Percentiles rank a stretch among this genome's conserved stretches.
Evolutionary conservation across 2,113 vertebrate species (phyloP).

Genomic region (Pteruthius melanotis): DNA sequence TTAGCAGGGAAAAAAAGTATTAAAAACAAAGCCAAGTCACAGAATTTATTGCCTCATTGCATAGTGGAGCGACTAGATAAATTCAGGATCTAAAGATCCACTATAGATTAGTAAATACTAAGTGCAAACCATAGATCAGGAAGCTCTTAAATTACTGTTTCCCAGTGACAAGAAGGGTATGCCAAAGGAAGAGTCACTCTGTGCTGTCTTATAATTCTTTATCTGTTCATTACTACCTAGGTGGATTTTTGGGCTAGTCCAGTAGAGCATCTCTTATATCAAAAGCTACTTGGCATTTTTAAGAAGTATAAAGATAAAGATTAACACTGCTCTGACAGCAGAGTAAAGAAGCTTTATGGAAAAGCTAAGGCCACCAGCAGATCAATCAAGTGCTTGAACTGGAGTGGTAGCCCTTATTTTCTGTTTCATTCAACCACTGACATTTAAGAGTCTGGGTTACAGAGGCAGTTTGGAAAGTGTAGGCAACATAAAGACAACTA

Average conservation of each 20-base stretch:
- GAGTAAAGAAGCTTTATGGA: not conserved
- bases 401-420: not conserved
- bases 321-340: not conserved
- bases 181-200: not conserved
- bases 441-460: not conserved
- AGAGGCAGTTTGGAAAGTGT: not conserved
- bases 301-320: not conserved
- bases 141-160: not conserved
- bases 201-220: not conserved
- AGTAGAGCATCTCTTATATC: not conserved
- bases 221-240: not conserved
- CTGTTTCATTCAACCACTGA: not conserved
- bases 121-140: not conserved
- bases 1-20: not conserved
- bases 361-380: not conserved
- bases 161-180: not conserved
- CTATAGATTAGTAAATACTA: not conserved
- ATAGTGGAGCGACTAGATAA: not conserved
- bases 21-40: not conserved
- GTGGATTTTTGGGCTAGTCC: not conserved
- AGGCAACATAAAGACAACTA: not conserved
- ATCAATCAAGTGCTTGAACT: not conserved
- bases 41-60: not conserved
- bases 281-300: not conserved
- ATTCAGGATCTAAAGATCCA: not conserved